A percentile compares a stretch with the other conserved stretches of the same genome.
phyloP scores from a whole-genome alignment of 2,797 vertebrate genomes.

The Tadarida brasiliensis region DNA sequence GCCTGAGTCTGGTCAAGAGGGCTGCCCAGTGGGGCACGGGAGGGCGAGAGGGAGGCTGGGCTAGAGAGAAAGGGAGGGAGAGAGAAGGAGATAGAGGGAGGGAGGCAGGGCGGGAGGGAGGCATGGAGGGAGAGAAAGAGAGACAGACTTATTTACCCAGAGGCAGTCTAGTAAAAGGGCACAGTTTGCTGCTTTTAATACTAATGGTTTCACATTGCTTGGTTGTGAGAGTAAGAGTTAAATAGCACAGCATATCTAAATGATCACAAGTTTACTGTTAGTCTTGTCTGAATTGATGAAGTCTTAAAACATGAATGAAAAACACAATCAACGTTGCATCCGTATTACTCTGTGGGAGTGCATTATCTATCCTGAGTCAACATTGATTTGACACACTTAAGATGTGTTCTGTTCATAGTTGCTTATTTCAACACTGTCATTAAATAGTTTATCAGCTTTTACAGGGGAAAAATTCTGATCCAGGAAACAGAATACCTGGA shows the following conservation, averaged over 20 bases:
- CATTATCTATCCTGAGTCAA: neutral
- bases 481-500: neutral
- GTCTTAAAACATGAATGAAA: conserved; percentile 49
- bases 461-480: neutral
- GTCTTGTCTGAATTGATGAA: neutral
- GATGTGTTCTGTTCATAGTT: neutral
- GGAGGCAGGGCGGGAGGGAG: too few relatives aligned
- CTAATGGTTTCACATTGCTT: neutral
- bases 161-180: neutral
- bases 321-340: neutral
- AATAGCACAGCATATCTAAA: neutral
- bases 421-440: neutral
- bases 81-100: neutral
- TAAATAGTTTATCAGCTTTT: conserved; percentile 17
- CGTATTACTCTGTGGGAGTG: neutral
- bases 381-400: neutral
- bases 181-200: neutral
- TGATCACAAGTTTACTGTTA: neutral
- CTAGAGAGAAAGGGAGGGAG: neutral
- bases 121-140: too few relatives aligned
- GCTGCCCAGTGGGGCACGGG: neutral
- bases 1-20: neutral
- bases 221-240: neutral
- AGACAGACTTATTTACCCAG: neutral
- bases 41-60: neutral